Evolutionary conservation across 2,888 invertebrate species (phyloP).

Genomic region (Drosophila algonquin): DNA sequence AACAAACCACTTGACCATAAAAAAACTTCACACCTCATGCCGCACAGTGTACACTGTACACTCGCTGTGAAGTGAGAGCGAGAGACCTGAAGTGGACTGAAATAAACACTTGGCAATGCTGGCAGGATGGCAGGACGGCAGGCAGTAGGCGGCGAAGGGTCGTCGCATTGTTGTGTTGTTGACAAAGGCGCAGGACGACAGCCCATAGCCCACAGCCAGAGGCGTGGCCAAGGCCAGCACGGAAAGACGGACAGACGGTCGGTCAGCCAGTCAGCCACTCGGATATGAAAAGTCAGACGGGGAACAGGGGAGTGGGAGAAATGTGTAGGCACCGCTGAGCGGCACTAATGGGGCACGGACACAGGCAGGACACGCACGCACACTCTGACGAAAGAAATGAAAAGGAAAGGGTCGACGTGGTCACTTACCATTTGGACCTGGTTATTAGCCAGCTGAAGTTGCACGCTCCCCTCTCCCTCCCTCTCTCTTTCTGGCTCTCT

Average conservation of each 20-base stretch:
- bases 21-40: constrained; percentile 78
- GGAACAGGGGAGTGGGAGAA: constrained; percentile 1
- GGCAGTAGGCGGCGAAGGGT: constrained; percentile 12
- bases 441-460: constrained; percentile 43
- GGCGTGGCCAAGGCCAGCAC: constrained; percentile 1
- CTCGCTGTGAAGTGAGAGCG: constrained; percentile 17
- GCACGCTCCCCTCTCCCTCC: constrained; percentile 3
- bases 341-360: constrained; percentile 62
- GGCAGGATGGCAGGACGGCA: constrained; percentile 34
- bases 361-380: constrained; percentile 36
- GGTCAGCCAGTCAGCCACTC: constrained; percentile 11
- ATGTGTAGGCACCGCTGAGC: constrained; percentile 39
- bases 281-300: not conserved
- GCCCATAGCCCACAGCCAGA: constrained; percentile 6
- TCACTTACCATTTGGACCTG: constrained; percentile 31
- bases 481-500: not conserved
- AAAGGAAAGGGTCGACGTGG: constrained; percentile 12
- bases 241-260: not conserved
- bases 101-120: constrained; percentile 74
- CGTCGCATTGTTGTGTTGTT: constrained; percentile 40
- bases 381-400: constrained; percentile 5
- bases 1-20: constrained; percentile 75
- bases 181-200: constrained; percentile 42
- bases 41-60: constrained; percentile 51
- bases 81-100: constrained; percentile 65